These are phyloP conservation scores for Nesoenas mayeri DNA, from an alignment of 2,113 vertebrate genomes.

Conservation along the genomic window DNA sequence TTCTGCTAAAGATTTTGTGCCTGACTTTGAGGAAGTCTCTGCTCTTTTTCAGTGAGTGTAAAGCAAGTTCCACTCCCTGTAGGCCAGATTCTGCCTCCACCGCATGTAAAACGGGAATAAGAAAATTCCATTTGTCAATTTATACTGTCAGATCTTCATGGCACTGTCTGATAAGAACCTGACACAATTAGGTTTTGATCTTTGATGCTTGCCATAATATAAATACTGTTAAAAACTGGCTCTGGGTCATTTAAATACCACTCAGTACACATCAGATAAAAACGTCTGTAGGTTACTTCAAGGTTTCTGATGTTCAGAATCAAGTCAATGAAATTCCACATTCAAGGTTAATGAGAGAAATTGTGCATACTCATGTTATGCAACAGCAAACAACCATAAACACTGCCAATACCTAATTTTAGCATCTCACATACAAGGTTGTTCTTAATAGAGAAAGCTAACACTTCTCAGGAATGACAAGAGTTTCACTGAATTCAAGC, in stretches of 20 bases:
- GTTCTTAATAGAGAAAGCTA: slow-evolving; percentile 16
- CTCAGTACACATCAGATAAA: not conserved
- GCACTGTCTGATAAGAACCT: not conserved
- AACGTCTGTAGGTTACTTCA: slow-evolving; percentile 2
- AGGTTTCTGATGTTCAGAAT: slow-evolving; percentile 30
- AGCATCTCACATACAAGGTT: slow-evolving; percentile 9
- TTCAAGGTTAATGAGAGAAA: slow-evolving; percentile 51
- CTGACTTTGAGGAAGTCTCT: not conserved
- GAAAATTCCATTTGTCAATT: not conserved
- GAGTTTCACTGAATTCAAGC: not conserved
- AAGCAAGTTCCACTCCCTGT: not conserved
- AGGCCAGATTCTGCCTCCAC: not conserved
- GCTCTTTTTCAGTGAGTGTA: not conserved
- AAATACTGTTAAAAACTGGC: not conserved
- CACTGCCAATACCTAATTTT: slow-evolving; percentile 24
- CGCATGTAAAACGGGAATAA: not conserved
- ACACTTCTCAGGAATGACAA: not conserved
- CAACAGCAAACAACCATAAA: slow-evolving; percentile 15
- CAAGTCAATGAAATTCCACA: not conserved
- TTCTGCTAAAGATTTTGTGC: not conserved
- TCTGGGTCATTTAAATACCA: slow-evolving; percentile 3
- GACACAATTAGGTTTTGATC: not conserved
- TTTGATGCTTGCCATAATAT: not conserved
- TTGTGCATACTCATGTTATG: not conserved
- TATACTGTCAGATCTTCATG: not conserved